Base-by-base conservation (phyloP, 2,797 vertebrate genomes). In the Corythornis leucogaster region DNA sequence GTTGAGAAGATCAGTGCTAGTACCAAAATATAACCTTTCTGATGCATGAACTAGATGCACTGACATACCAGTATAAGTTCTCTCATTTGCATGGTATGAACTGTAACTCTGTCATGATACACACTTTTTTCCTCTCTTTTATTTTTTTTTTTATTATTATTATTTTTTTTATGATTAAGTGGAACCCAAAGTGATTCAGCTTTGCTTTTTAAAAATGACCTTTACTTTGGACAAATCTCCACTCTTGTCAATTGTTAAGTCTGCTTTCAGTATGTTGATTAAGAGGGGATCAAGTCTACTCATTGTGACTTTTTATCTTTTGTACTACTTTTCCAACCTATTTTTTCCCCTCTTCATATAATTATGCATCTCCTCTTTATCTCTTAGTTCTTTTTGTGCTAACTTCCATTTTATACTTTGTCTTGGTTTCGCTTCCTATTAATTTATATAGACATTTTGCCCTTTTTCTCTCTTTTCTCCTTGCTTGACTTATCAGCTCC, bases 101-200 rank as follows among this genome's bases (percentile, higher is more conserved):
- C 33, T 51, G 45, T 26, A 68, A 69, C 89, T 83, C 40, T 58
- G 61, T 59, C 45, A 63, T 7, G 22, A 10, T 43, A 69, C 1
- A 0, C 5, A 9, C 3, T n/a, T 58, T 19, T 33, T 16, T 19
- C 12, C 8, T 8, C 3, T 22, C 1, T 4, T 7, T 11, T 3
- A 6, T 53, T 21, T 7, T 18, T 26, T 25, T n/a, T 8, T 16
- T 15, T 3, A 15, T 1, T 4, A 5, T 9, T 3, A 33, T 31
- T 15, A 10, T 15, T 25, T 30, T 8, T 25, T 30, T 8, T 14
- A 0, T 58, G 68, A 87, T 87, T 45, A 73, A 55, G 15, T 75
- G 13, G 35, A 79, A 58, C 33, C 6, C 62, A 50, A 82, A 62
- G 9, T 70, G 30, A 86, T 90, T 88, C 64, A 61, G 14, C 17